Base-by-base conservation (phyloP, 2,888 invertebrate species). In the Acrobasis repandana region DNA sequence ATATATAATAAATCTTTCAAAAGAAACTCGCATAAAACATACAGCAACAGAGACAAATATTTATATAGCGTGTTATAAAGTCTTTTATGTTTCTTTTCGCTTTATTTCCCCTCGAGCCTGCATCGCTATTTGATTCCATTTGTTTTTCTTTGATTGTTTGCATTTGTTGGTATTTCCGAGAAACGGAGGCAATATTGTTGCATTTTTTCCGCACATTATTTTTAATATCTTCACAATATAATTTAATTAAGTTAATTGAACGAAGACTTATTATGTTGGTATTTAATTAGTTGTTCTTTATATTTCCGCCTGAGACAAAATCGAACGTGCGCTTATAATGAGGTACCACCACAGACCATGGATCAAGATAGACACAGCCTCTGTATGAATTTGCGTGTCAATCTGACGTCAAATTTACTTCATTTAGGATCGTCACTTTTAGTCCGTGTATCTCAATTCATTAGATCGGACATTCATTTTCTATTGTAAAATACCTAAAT, bases 71-170 rank as follows among this genome's bases (percentile, higher is more conserved):
- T 33, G 11, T 33, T 28, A 50, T 50, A 28, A 49, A 49, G 49
- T 49, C 49, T 28, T 28, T 28, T 20, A 28, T 49, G 10, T 49
- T 49, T 20, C 49, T 18, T 20, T 49, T 49, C 9, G 36, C 10
- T 36, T 20, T 15, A 18, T 20, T 20, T 49, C 49, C 16, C 16
- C 16, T 47, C 47, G 16, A 6, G 11, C 10, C 1, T 11, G 49
- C 4, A 4, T 49, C 49, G 28, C 28, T 28, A 49, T 16, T 49
- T 49, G 49, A 49, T 49, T 49, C 28, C n/a, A 50, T 50, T 50
- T 50, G 50, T 50, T 50, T 48, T 28, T 28, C 50, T 50, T 50
- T 50, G 28, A 50, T 50, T 50, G 28, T 28, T 43, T 43, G 38
- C 38, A 11, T 3, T 18, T 49, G 20, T 33, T 50, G 18, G 18